phyloP scores from a whole-genome alignment of 2,113 vertebrate genomes.

The Atlantisia rogersi region DNA sequence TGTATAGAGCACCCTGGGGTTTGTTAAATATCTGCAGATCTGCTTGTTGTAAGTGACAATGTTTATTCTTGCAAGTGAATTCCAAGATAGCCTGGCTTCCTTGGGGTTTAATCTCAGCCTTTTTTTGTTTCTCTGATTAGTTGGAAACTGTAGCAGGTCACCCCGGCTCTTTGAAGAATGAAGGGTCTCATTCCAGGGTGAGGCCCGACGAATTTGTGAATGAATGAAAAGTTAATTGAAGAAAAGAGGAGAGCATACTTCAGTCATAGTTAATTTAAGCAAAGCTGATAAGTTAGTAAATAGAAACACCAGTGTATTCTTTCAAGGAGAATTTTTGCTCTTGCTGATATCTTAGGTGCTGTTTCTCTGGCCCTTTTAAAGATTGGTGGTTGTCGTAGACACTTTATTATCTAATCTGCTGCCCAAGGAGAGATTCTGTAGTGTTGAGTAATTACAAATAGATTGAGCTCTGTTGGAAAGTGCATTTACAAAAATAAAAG shows the following conservation, averaged over 20 bases:
- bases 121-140: constrained; percentile 73
- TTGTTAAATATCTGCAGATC: constrained; percentile 59
- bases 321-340: constrained; percentile 61
- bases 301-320: constrained; percentile 59
- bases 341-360: constrained; percentile 56
- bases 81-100: constrained; percentile 55
- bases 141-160: constrained; percentile 73
- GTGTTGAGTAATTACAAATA: constrained; percentile 51
- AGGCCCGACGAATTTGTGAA: constrained; percentile 78
- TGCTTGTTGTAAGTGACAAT: constrained; percentile 59
- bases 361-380: constrained; percentile 59
- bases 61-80: constrained; percentile 67
- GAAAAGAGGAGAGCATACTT: constrained; percentile 72
- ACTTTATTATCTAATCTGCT: constrained; percentile 67
- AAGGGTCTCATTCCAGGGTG: constrained; percentile 75
- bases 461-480: constrained; percentile 2
- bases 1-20: constrained; percentile 26
- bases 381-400: constrained; percentile 41
- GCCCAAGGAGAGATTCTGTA: constrained; percentile 51
- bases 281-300: constrained; percentile 64
- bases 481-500: constrained; percentile 2
- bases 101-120: constrained; percentile 60
- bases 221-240: constrained; percentile 79
- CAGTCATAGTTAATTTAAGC: constrained; percentile 69
- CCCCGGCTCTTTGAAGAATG: constrained; percentile 72